Base-by-base conservation (phyloP, 2,113 vertebrate species). In the Plestiodon gilberti region DNA sequence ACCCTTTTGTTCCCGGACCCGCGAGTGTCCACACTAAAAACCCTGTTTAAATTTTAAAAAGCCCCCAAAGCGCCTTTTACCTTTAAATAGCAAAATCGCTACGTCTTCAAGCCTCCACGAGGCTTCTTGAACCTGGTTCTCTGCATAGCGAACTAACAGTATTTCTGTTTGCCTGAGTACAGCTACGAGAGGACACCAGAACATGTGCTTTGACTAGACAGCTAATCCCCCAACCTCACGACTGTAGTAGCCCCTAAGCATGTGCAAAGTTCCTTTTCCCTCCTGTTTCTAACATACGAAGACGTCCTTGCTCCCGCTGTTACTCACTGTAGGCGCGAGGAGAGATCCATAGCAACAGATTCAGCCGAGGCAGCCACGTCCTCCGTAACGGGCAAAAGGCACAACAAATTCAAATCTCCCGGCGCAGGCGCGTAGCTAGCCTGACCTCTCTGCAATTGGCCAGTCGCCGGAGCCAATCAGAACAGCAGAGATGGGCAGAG, bases 371-470 rank as follows among this genome's bases (percentile, higher is more conserved):
- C 61, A 5, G 20, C 64, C 35, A 25, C 64, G 11, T 59, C 61
- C 83, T 18, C 40, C 57, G 3, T 25, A 62, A 80, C 59, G 7
- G 57, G 8, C n/a, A 6, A 61, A 30, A 13, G 28, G 9, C 6
- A 3, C 25, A 7, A 9, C 55, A 69, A 74, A 81, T 86, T 87
- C 78, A 87, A 87, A 87, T 14, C 6, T 14, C 14, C 85, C 69
- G 69, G 78, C 78, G 78, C 85, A 87, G 78, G 15, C 70, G 59
- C 78, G 64, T 2, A 30, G 14, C 25, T 4, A 6, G 8, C 40
- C 57, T 33, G 1, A 22, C 7, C 43, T 38, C 17, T n/a, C 40
- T 9, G 43, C 8, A 40, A 87, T 80, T 87, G 85, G 85, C 10
- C 6, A 6, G 15, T 35, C 59, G 30, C 7, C 73, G 17, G 3